These are phyloP conservation scores for Laothoe populi DNA, from an alignment of 2,888 invertebrate genomes.

Conservation along the genomic window DNA sequence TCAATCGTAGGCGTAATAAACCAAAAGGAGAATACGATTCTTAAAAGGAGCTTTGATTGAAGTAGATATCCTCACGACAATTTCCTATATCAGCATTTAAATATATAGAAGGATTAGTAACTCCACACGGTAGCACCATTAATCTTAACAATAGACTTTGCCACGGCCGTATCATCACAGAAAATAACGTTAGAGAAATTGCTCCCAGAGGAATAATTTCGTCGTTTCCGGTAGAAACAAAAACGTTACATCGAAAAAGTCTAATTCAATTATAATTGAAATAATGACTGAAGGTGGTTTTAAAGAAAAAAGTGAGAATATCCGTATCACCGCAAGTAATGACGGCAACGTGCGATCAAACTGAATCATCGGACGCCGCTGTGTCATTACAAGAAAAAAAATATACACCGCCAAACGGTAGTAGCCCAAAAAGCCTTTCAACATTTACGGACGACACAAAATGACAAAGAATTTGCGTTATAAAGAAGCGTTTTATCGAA, in stretches of 20 bases:
- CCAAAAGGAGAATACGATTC: not conserved
- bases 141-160: conserved; percentile 19
- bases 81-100: conserved; percentile 7
- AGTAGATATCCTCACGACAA: not conserved
- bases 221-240: conserved; percentile 49
- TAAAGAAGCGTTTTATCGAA: conserved; percentile 68
- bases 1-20: not conserved
- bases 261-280: conserved; percentile 60
- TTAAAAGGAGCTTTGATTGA: not conserved
- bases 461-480: conserved; percentile 72
- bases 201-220: conserved; percentile 31
- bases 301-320: conserved; percentile 64
- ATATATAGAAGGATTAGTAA: conserved; percentile 21
- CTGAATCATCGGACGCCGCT: conserved; percentile 58
- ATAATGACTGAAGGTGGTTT: conserved; percentile 53
- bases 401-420: conserved; percentile 50
- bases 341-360: conserved; percentile 62
- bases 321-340: conserved; percentile 81
- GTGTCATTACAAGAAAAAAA: conserved; percentile 69
- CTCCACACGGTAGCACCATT: conserved; percentile 16
- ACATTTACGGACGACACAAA: conserved; percentile 58
- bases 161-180: conserved; percentile 15
- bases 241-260: conserved; percentile 44
- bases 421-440: conserved; percentile 52
- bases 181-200: conserved; percentile 15